Evolutionary conservation across 2,888 invertebrate genomes (phyloP), one percentile per base, ranked within the genome.

Genomic region (Agrochola macilenta): DNA sequence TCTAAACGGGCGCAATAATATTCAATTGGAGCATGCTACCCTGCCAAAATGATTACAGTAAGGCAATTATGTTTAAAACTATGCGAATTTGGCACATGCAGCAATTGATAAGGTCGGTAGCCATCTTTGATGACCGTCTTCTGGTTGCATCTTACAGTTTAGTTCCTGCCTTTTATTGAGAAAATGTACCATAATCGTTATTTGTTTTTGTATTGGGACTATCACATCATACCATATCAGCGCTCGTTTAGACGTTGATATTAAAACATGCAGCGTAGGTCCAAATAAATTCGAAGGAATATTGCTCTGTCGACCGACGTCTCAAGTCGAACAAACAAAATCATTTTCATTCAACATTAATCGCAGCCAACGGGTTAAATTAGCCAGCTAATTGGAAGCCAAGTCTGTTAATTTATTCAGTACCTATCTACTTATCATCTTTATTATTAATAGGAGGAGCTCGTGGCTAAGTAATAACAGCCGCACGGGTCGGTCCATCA

Each of bases 11-110:
- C 7, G 17, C 58, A 61, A 75, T 71, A 61, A 57, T 65, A 78
- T 82, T 83, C 64, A 23, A 71, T 74, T 46, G 46, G n/a, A 70
- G 5, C 64, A 61, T 14, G 54, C 69, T 66, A 30, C 76, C 52
- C 30, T 85, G 90, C 89, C 91, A 90, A 91, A 84, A 87, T 82
- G 83, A 84, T 86, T 87, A 81, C 81, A 77, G 78, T 35, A 75
- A 83, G 90, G 90, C 89, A 89, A 90, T 91, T 86, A 86, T 86
- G 85, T 90, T 88, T 87, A 89, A 89, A 91, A 91, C 84, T 87
- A 88, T 77, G 70, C 26, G 78, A 88, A 88, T 84, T 84, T 87
- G 84, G 84, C 84, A 84, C 84, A 57, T 65, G 71, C 58, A 68
- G 11, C n/a, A 17, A 49, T 35, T 60, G 79, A 86, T 78, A 87